Percentiles rank a stretch among this genome's conserved stretches.
Conservation (phyloP, 2,888 invertebrate genomes). For the Leucophenga maculata region DNA sequence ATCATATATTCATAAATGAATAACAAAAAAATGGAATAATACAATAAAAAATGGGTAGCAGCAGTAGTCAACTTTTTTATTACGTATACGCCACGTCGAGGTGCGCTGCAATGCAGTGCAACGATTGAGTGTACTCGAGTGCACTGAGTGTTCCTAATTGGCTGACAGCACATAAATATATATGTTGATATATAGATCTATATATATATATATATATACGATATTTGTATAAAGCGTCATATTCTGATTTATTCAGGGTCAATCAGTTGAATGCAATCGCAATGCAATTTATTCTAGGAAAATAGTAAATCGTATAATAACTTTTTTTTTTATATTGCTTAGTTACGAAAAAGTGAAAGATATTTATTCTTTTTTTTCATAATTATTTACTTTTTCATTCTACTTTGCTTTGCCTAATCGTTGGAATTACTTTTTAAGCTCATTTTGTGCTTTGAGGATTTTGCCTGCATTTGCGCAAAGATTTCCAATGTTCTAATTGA, state of each 20-base stretch:
- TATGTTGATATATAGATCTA: no score
- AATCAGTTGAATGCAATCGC: background rate
- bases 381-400: no score
- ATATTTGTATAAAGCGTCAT: conserved; percentile 6
- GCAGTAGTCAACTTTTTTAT: background rate
- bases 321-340: no score
- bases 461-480: conserved; percentile 59
- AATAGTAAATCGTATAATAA: background rate
- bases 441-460: conserved; percentile 59
- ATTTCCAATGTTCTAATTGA: conserved; percentile 63
- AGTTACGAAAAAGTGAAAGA: no score
- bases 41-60: no score
- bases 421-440: conserved; percentile 62
- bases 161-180: background rate
- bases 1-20: conserved; percentile 59
- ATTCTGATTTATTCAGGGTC: background rate
- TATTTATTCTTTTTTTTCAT: conserved; percentile 36
- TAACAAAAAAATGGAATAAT: conserved; percentile 32
- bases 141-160: background rate
- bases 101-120: no score
- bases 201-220: no score
- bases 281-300: background rate
- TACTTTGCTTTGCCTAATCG: background rate
- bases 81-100: conserved; percentile 3
- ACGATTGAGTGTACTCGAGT: no score